These are phyloP conservation scores for Ashinkailepas kermadecensis DNA, from an alignment of 2,888 invertebrate genomes.

Conservation along the genomic window DNA sequence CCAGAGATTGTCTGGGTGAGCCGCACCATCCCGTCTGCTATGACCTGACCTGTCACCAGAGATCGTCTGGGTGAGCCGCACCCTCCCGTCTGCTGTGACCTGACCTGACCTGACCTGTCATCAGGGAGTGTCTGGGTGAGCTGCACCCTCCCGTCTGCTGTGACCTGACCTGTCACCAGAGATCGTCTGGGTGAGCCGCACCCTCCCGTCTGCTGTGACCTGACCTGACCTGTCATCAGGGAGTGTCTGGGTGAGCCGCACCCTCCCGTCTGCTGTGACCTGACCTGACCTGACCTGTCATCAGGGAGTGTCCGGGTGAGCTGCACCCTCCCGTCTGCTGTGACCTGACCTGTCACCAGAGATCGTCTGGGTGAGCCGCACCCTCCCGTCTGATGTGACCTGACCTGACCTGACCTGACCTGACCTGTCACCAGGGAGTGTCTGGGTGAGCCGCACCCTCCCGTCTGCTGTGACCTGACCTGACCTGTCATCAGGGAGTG, in stretches of 20 bases:
- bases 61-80: no score
- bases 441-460: no score
- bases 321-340: slow-evolving; percentile 61
- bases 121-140: slow-evolving; percentile 52
- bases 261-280: no score
- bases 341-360: slow-evolving; percentile 36
- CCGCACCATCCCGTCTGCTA: neutral
- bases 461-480: no score
- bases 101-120: slow-evolving; percentile 23
- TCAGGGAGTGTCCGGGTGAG: slow-evolving; percentile 52
- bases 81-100: slow-evolving; percentile 38
- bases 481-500: slow-evolving; percentile 45
- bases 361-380: no score
- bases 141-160: slow-evolving; percentile 45
- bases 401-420: neutral
- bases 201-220: neutral
- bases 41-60: neutral
- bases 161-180: no score
- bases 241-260: no score
- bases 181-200: no score
- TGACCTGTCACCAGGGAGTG: no score
- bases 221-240: no score
- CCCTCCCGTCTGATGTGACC: neutral
- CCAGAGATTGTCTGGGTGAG: no score
- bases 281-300: slow-evolving; percentile 24